These are phyloP conservation scores for Saccostrea cuccullata DNA, from an alignment of 1,140 invertebrate genomes.

Conservation along the genomic window DNA sequence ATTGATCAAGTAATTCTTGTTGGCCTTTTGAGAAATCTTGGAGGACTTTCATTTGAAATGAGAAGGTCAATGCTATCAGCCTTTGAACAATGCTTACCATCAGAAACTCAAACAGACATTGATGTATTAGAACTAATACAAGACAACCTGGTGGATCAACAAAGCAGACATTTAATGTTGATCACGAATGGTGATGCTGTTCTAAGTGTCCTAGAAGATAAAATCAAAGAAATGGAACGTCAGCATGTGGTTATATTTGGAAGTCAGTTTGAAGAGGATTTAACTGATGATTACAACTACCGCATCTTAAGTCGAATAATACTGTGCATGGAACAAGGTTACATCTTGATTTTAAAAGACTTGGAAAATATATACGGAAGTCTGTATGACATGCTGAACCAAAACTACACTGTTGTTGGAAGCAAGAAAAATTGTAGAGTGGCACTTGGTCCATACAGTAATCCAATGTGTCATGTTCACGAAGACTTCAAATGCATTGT, in stretches of 20 bases:
- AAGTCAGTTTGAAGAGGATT: slow-evolving; percentile 69
- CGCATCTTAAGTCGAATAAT: slow-evolving; percentile 69
- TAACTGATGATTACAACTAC: slow-evolving; percentile 67
- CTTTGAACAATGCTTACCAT: neutral
- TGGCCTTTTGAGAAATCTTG: slow-evolving; percentile 67
- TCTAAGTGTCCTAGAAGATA: slow-evolving; percentile 57
- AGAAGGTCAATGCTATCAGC: neutral
- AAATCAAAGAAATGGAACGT: slow-evolving; percentile 47
- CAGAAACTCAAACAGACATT: neutral
- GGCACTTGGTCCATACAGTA: slow-evolving; percentile 68
- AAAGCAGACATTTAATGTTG: slow-evolving; percentile 63
- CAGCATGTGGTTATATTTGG: slow-evolving; percentile 65
- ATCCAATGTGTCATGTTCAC: slow-evolving; percentile 70
- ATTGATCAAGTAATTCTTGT: slow-evolving; percentile 42
- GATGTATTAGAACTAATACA: slow-evolving; percentile 56
- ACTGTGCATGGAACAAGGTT: slow-evolving; percentile 72
- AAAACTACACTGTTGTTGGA: slow-evolving; percentile 69
- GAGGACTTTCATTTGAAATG: slow-evolving; percentile 61
- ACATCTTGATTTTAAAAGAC: slow-evolving; percentile 67
- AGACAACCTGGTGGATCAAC: slow-evolving; percentile 59
- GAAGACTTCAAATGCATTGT: slow-evolving; percentile 69
- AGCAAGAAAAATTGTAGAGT: slow-evolving; percentile 68
- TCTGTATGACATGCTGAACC: slow-evolving; percentile 72
- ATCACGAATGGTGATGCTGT: slow-evolving; percentile 63
- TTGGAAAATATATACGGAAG: slow-evolving; percentile 72